Evolutionary conservation across 2,113 vertebrate species (phyloP), one percentile per base, ranked within the genome.

Genomic region (Sorex araneus): DNA sequence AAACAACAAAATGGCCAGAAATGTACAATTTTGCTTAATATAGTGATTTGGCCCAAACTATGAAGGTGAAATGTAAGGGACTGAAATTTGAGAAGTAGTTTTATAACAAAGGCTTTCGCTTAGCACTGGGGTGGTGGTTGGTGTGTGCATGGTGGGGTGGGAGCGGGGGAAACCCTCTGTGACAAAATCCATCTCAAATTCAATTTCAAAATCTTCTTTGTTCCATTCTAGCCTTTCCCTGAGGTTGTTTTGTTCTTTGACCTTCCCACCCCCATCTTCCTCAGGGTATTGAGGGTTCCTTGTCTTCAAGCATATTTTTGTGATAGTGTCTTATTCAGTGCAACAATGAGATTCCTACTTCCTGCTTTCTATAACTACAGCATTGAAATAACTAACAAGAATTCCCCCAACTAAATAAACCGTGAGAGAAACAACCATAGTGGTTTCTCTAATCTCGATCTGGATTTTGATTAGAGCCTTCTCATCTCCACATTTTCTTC

Each of bases 21-120:
- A 23, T 0, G 3, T 2, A 8, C 47, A 32, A 60, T 6, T 8
- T 4, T 3, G 19, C 1, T 1, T 30, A 66, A 43, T 1, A 6
- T 13, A 34, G 34, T 30, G 60, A 18, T 36, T n/a, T 70, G 32
- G n/a, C 28, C n/a, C 13, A 40, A 47, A 47, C 34, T 40, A 10
- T 15, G 23, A n/a, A 0, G 32, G 57, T 45, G 3, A 19, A 28
- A 47, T 0, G 0, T 1, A 7, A 66, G 25, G 21, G 30, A 11
- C 19, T 25, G 34, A 64, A 73, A 57, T 45, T 34, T 30, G 40
- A 54, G 80, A 63, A 84, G 47, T 9, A 11, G 28, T 27, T 64
- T 83, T 34, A 16, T 4, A 36, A 50, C 32, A 23, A 63, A 87
- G 63, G 21, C 23, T 47, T 54, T 43, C 34, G 9, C 70, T 32